Evolutionary conservation across 2,888 invertebrate genomes (phyloP).

Genomic region (Ophion ellenae): DNA sequence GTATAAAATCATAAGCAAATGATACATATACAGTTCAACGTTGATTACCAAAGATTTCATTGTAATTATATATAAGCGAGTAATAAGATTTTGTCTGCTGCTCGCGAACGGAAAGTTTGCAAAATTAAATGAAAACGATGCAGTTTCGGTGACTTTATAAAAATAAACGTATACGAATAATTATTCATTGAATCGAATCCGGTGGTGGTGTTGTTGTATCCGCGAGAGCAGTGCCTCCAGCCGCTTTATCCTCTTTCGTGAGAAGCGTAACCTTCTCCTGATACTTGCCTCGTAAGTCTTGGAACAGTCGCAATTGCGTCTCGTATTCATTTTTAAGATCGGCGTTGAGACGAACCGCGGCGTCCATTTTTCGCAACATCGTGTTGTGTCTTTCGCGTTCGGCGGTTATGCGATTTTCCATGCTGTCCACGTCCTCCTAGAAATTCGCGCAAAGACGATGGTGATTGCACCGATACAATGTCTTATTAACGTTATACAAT

Average conservation of each 20-base stretch:
- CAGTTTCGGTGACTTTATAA: background rate
- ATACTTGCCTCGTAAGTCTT: constrained; percentile 88
- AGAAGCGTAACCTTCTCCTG: constrained; percentile 87
- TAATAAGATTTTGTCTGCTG: background rate
- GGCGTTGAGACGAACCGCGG: constrained; percentile 89
- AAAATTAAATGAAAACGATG: background rate
- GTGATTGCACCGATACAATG: too few species aligned
- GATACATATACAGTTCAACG: background rate
- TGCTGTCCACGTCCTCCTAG: constrained; percentile 88
- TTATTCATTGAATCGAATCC: constrained; percentile 17
- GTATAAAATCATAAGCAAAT: background rate
- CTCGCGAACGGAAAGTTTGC: background rate
- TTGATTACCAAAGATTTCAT: background rate
- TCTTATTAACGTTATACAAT: too few species aligned
- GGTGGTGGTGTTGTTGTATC: constrained; percentile 11
- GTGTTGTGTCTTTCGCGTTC: constrained; percentile 90
- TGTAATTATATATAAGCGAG: background rate
- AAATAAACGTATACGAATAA: background rate
- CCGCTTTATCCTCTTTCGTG: constrained; percentile 84
- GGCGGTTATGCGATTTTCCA: constrained; percentile 88
- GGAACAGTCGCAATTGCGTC: constrained; percentile 90
- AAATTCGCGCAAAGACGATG: constrained; percentile 47
- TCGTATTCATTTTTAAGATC: constrained; percentile 92
- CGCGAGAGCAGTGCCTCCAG: constrained; percentile 58
- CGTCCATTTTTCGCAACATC: constrained; percentile 89